Conservation (phyloP, 2,888 invertebrate genomes). For the Rhodophaea formosa region DNA sequence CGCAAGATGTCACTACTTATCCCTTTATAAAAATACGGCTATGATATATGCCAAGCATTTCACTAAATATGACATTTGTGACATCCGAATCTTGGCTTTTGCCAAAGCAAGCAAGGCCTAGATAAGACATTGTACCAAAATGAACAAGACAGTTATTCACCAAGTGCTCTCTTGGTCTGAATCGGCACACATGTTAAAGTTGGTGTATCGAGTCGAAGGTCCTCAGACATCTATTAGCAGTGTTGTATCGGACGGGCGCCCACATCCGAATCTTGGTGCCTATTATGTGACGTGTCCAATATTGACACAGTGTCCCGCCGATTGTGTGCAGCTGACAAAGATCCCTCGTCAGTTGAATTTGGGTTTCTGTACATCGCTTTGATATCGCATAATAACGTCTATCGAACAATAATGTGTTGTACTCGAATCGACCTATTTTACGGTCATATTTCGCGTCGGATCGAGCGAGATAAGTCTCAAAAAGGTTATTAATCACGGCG, state of each 20-base stretch:
- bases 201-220: conserved; percentile 53
- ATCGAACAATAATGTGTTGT: conserved; percentile 24
- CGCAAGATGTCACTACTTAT: not conserved
- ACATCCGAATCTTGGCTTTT: too few relatives aligned
- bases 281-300: conserved; percentile 66
- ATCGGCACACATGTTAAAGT: conserved; percentile 37
- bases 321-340: conserved; percentile 60
- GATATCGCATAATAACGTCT: conserved; percentile 38
- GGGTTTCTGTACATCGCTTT: conserved; percentile 48
- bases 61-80: too few relatives aligned
- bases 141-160: conserved; percentile 22
- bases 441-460: conserved; percentile 21
- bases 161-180: conserved; percentile 29
- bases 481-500: conserved; percentile 66
- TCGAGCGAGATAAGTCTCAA: conserved; percentile 35
- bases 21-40: too few relatives aligned
- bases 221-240: conserved; percentile 58
- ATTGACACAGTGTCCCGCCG: conserved; percentile 71
- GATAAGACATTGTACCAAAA: not conserved
- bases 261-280: conserved; percentile 58
- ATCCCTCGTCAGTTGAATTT: conserved; percentile 69
- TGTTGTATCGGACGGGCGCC: conserved; percentile 52
- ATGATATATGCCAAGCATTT: too few relatives aligned
- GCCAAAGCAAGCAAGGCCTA: too few relatives aligned
- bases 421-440: conserved; percentile 13